Conservation (phyloP, 2,113 vertebrate genomes). For the Dicaeum eximium region DNA sequence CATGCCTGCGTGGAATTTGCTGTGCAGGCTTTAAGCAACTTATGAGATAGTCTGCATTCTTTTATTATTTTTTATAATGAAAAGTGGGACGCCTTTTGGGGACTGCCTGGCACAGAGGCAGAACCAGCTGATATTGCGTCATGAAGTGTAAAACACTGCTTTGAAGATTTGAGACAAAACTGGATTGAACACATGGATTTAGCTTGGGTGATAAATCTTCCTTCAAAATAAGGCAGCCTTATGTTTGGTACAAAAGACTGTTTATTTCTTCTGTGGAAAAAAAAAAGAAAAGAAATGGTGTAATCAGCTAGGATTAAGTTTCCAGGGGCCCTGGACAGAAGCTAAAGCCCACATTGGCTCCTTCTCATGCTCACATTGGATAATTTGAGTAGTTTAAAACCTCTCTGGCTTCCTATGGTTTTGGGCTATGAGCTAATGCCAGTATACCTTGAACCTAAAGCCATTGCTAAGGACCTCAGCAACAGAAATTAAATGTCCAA, state of each 20-base stretch:
- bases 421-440: neutral
- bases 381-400: neutral
- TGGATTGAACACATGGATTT: slow-evolving; percentile 7
- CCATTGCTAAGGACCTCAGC: neutral
- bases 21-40: neutral
- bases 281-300: neutral
- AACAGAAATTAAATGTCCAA: neutral
- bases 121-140: neutral
- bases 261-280: slow-evolving; percentile 30
- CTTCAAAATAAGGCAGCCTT: slow-evolving; percentile 37
- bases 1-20: neutral
- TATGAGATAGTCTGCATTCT: neutral
- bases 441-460: neutral
- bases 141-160: neutral
- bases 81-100: neutral
- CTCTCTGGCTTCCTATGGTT: neutral
- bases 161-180: neutral
- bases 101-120: neutral
- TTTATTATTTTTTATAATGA: neutral
- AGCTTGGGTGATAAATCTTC: slow-evolving; percentile 34
- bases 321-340: slow-evolving; percentile 33
- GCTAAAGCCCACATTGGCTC: neutral
- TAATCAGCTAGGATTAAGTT: slow-evolving; percentile 53
- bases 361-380: neutral
- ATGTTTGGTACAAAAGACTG: slow-evolving; percentile 46